Evolutionary conservation across 2,797 vertebrate species (phyloP), one percentile per base, ranked within the genome.

Genomic region (Lepus oiostolus): DNA sequence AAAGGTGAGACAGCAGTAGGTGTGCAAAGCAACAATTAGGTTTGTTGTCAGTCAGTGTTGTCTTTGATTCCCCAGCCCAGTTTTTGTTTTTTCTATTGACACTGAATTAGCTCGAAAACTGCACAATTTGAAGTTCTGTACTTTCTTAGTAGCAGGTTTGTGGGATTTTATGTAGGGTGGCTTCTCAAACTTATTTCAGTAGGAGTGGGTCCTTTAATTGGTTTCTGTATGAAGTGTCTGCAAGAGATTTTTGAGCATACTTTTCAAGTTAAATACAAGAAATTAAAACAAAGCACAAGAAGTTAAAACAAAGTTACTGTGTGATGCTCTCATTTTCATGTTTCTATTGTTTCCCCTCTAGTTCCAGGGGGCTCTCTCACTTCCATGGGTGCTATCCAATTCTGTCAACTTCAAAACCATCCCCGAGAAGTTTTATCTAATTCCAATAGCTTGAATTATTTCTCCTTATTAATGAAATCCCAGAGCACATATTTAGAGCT

Each of bases 51-150:
- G 38, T 32, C 30, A 85, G 21, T 71, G 4, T 38, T 71, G 35
- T 62, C 76, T 93, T 93, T 94, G 70, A 79, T 42, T 90, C 19
- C 12, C n/a, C 26, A 68, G 70, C 35, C n/a, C 35, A 35, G 35
- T 60, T 88, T 93, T 83, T 28, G 13, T 79, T 50, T 79, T 90
- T 90, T 50, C 67, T 90, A 2, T 70, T 50, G 85, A 92, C 4
- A 32, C 11, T 85, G 17, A 5, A 11, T 42, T 30, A 28, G 19
- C 81, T 84, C 85, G 28, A 30, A 88, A 88, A 75, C 35, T 82
- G 12, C 1, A 2, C 26, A 35, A 79, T 62, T 26, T n/a, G 26
- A 85, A 63, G 16, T 3, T 22, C 21, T 85, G 2, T 70, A 32
- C 85, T 92, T 68, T n/a, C 26, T 68, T 74, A 38, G 21, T 17